phyloP scores from a whole-genome alignment of 2,888 invertebrate genomes.

The Eremobia ochroleuca region DNA sequence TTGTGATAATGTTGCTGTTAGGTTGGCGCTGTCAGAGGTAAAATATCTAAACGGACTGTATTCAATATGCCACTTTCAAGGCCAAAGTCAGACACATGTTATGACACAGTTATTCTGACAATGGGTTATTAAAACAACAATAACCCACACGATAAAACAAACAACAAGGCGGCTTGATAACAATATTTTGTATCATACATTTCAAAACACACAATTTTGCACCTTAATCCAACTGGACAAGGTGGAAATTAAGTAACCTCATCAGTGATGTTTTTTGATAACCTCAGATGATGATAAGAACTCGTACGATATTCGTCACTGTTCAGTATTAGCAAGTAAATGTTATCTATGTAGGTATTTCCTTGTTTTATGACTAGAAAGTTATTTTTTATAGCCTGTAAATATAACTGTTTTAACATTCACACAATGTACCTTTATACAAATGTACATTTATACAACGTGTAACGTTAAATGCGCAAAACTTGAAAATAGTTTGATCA shows the following conservation, averaged over 20 bases:
- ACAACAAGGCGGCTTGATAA: constrained; percentile 46
- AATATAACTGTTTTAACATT: no score
- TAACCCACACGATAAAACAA: constrained; percentile 46
- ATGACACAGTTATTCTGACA: constrained; percentile 28
- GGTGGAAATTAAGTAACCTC: constrained; percentile 19
- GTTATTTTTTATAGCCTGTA: constrained; percentile 25
- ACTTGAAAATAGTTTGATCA: no score
- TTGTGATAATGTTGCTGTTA: neutral
- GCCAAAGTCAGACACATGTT: neutral
- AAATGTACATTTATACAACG: no score
- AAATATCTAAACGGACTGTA: neutral
- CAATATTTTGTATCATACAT: constrained; percentile 17
- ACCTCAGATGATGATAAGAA: constrained; percentile 60
- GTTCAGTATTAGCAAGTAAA: constrained; percentile 31
- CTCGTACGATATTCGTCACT: constrained; percentile 62
- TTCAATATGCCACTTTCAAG: constrained; percentile 9
- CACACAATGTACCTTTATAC: no score
- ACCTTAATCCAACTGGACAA: neutral
- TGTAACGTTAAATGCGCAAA: no score
- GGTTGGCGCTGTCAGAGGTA: neutral
- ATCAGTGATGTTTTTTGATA: constrained; percentile 30
- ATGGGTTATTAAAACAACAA: constrained; percentile 28
- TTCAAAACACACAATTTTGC: constrained; percentile 13
- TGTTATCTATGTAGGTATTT: constrained; percentile 41
- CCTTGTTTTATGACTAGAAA: constrained; percentile 40